Evolutionary conservation across 2,797 vertebrate genomes (phyloP).

Genomic region (Phalanger gymnotis): DNA sequence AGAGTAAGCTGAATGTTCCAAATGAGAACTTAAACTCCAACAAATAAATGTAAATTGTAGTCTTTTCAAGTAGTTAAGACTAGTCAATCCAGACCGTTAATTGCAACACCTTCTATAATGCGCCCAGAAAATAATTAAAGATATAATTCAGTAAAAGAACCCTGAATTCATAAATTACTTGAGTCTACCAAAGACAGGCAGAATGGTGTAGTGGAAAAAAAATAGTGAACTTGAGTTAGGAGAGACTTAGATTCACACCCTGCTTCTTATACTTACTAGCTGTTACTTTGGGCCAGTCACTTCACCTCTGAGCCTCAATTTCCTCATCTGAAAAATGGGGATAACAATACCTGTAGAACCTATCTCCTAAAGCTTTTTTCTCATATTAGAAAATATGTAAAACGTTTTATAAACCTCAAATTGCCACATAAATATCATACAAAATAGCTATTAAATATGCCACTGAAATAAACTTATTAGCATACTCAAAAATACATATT

Average conservation of each 20-base stretch:
- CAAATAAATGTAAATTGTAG: background rate
- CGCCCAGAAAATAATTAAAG: conserved; percentile 22
- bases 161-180: conserved; percentile 1
- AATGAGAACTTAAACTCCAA: conserved; percentile 13
- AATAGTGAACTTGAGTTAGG: background rate
- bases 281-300: background rate
- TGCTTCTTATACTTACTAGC: background rate
- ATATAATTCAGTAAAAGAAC: conserved; percentile 44
- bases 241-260: background rate
- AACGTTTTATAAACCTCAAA: background rate
- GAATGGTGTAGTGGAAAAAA: background rate
- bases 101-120: background rate
- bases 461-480: background rate
- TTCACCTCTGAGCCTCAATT: background rate
- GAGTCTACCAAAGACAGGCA: background rate
- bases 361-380: background rate
- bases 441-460: background rate
- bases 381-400: background rate
- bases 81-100: conserved; percentile 1
- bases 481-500: background rate
- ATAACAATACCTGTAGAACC: background rate
- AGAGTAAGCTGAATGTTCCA: background rate
- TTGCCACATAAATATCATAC: background rate
- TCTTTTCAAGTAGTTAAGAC: conserved; percentile 22
- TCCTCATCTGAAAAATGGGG: background rate